These are phyloP conservation scores for Melanotaenia nigrans DNA, from an alignment of 2,797 vertebrate genomes.

Conservation along the genomic window DNA sequence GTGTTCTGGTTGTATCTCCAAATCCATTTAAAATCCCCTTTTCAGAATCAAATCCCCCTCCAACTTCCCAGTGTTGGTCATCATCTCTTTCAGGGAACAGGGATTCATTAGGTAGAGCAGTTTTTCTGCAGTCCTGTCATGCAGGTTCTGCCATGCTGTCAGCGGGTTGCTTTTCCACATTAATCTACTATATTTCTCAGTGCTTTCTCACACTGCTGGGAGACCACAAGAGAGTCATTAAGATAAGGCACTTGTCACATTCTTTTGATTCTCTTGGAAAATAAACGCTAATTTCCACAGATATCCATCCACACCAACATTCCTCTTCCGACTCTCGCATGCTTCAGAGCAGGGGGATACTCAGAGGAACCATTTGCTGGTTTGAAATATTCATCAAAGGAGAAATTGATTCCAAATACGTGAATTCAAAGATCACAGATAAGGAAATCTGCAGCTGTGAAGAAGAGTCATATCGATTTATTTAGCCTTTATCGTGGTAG, in stretches of 20 bases:
- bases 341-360: not conserved
- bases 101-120: too few species aligned
- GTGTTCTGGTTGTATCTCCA: too few species aligned
- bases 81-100: too few species aligned
- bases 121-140: too few species aligned
- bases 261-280: not conserved
- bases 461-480: conserved; percentile 20
- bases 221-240: too few species aligned
- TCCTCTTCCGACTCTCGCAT: not conserved
- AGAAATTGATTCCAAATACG: conserved; percentile 29
- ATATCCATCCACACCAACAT: not conserved
- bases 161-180: too few species aligned
- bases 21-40: too few species aligned
- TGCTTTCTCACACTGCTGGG: not conserved
- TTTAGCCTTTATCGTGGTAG: not conserved
- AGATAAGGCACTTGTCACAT: not conserved
- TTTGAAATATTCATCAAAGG: conserved; percentile 48
- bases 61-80: too few species aligned
- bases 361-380: conserved; percentile 4
- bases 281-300: not conserved
- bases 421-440: conserved; percentile 20
- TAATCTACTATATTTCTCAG: too few species aligned
- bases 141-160: too few species aligned
- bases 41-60: too few species aligned
- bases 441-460: not conserved